Evolutionary conservation across 1,140 invertebrate species (phyloP), one percentile per base, ranked within the genome.

Genomic region (Drosophila malerkotliana): DNA sequence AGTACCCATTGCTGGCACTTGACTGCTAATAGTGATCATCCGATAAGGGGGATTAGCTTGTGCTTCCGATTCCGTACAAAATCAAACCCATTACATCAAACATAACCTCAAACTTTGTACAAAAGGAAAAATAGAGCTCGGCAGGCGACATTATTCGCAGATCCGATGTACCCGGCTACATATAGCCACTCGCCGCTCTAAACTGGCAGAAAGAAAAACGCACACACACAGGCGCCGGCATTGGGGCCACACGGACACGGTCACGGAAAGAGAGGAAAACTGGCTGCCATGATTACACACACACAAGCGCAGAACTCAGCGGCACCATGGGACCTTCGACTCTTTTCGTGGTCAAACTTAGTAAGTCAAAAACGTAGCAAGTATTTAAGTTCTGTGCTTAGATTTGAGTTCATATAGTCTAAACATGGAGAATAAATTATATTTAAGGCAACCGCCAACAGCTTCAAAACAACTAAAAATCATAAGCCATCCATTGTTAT

Each of bases 221-320:
- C 34, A 62, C 64, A 41, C 53, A 71, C 56, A 73, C 69, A 61
- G 8, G 28, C 34, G 60, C 10, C 7, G 24, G 32, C 55, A 68
- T 68, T 60, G 45, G 28, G 72, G 63, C 61, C 63, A 44, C 41
- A 44, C 41, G 14, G 41, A 44, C 41, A 78, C 55, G 37, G 60
- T 66, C 58, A 82, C 55, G 44, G 60, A 77, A 54, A 82, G 60
- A 81, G 64, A 64, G 81, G 73, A 88, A 88, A 88, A 88, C 83
- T 88, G 83, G 83, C 83, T 88, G 83, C 83, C 83, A 88, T 83
- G 62, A 88, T 72, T 15, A n/a, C 15, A 21, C 41, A 3, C 4
- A 47, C 21, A 47, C 44, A 10, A 2, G 21, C 21, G 21, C 21
- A 21, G 21, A 3, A 14, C 4, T 7, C 39, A 41, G n/a, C 1